A percentile compares a stretch with the other conserved stretches of the same genome.
phyloP scores from a whole-genome alignment of 2,113 vertebrate genomes.

The Bungarus multicinctus region DNA sequence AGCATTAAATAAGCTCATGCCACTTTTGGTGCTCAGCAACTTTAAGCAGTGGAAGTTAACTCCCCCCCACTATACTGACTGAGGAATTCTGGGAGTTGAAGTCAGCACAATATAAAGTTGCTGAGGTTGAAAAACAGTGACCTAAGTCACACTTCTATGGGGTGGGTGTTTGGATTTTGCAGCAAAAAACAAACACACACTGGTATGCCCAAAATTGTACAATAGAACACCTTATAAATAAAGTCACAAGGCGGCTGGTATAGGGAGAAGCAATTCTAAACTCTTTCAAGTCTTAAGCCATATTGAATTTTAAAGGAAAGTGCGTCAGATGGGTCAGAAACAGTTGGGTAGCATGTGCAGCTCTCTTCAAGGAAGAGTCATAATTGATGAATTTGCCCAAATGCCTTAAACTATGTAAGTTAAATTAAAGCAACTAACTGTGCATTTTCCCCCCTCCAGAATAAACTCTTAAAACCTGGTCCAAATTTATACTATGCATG shows the following conservation, averaged over 20 bases:
- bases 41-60: neutral
- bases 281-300: neutral
- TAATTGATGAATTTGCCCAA: neutral
- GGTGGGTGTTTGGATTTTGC: neutral
- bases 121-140: neutral
- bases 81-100: neutral
- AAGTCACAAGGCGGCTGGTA: neutral
- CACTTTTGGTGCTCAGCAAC: neutral
- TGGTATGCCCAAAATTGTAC: neutral
- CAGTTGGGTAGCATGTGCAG: neutral
- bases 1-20: neutral
- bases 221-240: neutral
- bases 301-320: neutral
- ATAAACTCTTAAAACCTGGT: neutral
- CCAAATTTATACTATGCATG: neutral
- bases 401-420: neutral
- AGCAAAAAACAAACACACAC: neutral
- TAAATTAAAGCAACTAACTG: neutral
- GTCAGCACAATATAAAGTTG: neutral
- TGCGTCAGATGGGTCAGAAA: neutral
- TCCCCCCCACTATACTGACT: neutral
- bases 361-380: neutral
- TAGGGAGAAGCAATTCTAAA: neutral
- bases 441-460: neutral
- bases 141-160: neutral